A percentile compares a stretch with the other conserved stretches of the same genome.
These are phyloP conservation scores for Suncus etruscus DNA, from an alignment of 2,113 vertebrate genomes.

Conservation along the genomic window DNA sequence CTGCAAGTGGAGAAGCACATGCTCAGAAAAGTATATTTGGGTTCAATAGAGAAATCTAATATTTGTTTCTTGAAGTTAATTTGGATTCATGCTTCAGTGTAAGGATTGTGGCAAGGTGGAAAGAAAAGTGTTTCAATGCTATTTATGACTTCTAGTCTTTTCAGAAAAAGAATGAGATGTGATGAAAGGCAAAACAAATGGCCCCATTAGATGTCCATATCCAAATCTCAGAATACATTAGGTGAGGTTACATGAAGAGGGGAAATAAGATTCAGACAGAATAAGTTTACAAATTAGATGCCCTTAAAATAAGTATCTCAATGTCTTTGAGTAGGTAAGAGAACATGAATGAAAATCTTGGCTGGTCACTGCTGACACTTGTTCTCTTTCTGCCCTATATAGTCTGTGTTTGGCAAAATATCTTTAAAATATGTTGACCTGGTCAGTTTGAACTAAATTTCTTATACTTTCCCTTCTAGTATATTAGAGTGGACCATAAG, in stretches of 20 bases:
- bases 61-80: background rate
- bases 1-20: background rate
- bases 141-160: background rate
- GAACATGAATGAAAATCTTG: background rate
- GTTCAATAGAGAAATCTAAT: background rate
- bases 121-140: background rate
- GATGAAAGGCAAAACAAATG: background rate
- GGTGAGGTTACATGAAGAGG: background rate
- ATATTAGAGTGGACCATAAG: too few relatives aligned
- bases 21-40: background rate
- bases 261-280: background rate
- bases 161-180: background rate
- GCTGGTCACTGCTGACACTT: background rate
- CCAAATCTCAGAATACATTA: background rate
- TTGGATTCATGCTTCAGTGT: background rate
- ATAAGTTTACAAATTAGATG: background rate
- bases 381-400: background rate
- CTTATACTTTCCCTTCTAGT: too few relatives aligned
- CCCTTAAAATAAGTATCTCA: background rate
- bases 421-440: background rate
- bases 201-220: background rate
- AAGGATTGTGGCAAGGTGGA: background rate
- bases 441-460: background rate
- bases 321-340: background rate
- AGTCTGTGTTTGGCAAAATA: background rate